Evolutionary conservation across 2,888 invertebrate species (phyloP), one percentile per base, ranked within the genome.

Genomic region (Psylliodes chrysocephalus): DNA sequence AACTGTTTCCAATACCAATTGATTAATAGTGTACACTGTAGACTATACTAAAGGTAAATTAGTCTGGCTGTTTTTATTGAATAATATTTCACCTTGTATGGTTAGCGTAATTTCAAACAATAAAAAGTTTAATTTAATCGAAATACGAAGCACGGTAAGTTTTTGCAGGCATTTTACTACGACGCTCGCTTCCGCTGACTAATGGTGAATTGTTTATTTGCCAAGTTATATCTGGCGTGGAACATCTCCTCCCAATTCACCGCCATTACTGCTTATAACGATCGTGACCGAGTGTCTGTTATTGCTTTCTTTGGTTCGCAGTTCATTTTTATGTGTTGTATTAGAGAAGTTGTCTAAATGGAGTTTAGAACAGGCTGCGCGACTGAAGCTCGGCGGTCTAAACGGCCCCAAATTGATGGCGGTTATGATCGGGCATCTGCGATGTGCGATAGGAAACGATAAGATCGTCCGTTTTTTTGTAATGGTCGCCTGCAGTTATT

Each of bases 251-350:
- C 73, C 70, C 68, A 60, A 74, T 76, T 68, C 72, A 68, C 61
- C 69, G 68, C 70, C 74, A 75, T 77, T 78, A 78, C 77, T 73
- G 78, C 73, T 76, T 77, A 78, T 79, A 79, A 80, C 78, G 78
- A 76, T 73, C 73, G 74, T 70, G 72, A 70, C 78, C 78, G 79
- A 74, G 75, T 80, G 80, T 72, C 72, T 75, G 77, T 80, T 80
- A 80, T 80, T 79, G 78, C 80, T 77, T 78, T 79, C 78, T 79
- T 78, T 74, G 71, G 71, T 66, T 73, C 73, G 70, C 74, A 74
- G 76, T 75, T 76, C 76, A 73, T 72, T 79, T 79, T 78, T 78
- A 78, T 78, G 75, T 75, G 71, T 75, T 72, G 71, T 74, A 75
- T 76, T 75, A 73, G 70, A 64, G 69, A 72, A 75, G 69, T 75